These are phyloP conservation scores for Phalacrocorax carbo DNA, from an alignment of 2,113 vertebrate species.

Conservation along the genomic window DNA sequence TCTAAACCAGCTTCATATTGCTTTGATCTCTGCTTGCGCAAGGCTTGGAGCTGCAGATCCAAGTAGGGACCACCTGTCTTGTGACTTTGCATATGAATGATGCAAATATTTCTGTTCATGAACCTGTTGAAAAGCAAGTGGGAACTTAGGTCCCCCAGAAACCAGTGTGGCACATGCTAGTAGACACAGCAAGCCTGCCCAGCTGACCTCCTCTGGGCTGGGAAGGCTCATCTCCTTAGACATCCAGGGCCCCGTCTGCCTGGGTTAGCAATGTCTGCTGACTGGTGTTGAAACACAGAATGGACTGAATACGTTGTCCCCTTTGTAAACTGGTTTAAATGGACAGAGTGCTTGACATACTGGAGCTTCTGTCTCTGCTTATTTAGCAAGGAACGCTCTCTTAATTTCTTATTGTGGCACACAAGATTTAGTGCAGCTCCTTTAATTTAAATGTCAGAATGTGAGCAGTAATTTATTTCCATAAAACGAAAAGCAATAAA, in stretches of 20 bases:
- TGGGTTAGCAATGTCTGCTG: not conserved
- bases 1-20: not conserved
- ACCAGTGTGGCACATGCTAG: rapidly evolving
- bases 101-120: not conserved
- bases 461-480: conserved; percentile 74
- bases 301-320: rapidly evolving
- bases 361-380: not conserved
- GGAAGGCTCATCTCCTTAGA: not conserved
- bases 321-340: not conserved
- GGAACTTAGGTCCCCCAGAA: not conserved
- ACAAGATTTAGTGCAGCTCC: conserved; percentile 69
- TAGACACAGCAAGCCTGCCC: not conserved
- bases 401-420: conserved; percentile 69
- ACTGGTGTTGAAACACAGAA: not conserved
- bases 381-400: conserved; percentile 50
- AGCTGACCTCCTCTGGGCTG: not conserved
- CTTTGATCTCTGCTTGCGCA: not conserved
- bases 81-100: not conserved
- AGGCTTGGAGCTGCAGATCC: not conserved
- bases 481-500: conserved; percentile 76
- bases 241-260: not conserved
- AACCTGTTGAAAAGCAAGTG: rapidly evolving
- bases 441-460: conserved; percentile 74
- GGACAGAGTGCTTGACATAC: not conserved
- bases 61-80: not conserved